These are phyloP conservation scores for Colletes latitarsis DNA, from an alignment of 1,140 invertebrate genomes.

Conservation along the genomic window DNA sequence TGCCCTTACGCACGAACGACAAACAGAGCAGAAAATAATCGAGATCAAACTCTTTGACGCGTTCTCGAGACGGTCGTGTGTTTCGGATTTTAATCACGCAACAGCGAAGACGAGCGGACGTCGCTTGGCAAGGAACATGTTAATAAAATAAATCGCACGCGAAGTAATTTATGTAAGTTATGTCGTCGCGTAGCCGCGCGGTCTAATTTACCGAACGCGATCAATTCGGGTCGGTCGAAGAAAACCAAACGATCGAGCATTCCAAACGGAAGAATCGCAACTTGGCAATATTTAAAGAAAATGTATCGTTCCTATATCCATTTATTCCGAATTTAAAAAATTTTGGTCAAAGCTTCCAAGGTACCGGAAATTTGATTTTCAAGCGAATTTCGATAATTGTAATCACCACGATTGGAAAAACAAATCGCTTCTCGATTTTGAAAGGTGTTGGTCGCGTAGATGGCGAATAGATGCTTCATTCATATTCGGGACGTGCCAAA, in stretches of 20 bases:
- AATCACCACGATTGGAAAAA: no score
- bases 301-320: no score
- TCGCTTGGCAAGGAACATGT: conserved; percentile 1
- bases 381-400: no score
- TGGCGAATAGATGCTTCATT: conserved; percentile 26
- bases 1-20: no score
- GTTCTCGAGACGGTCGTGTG: not conserved
- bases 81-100: not conserved
- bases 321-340: no score
- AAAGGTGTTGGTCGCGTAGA: no score
- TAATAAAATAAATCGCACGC: conserved; percentile 27
- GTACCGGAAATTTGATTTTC: no score
- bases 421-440: no score
- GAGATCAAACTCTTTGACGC: not conserved
- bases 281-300: no score
- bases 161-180: not conserved
- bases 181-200: not conserved
- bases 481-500: conserved; percentile 33
- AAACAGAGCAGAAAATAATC: not conserved
- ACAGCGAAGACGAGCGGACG: not conserved
- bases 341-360: no score
- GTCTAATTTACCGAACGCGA: not conserved
- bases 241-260: no score
- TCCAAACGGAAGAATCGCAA: no score
- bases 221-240: not conserved